Conservation (phyloP, 1,140 invertebrate genomes). For the Drosophila funebris region DNA sequence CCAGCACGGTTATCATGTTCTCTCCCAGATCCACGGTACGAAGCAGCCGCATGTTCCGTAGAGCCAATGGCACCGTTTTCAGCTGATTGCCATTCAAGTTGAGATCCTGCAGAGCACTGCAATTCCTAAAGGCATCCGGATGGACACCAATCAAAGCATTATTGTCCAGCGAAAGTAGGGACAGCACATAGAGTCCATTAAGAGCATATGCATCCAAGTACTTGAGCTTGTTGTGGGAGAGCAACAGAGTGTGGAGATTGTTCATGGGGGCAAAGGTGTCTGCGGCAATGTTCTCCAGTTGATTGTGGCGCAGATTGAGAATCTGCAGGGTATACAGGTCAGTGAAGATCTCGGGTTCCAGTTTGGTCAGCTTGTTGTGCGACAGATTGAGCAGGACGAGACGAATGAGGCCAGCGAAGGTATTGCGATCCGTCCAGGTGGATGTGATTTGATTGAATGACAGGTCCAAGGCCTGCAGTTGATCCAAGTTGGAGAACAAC, state of each 20-base stretch:
- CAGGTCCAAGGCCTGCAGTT: slow-evolving; percentile 93
- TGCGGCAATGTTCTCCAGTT: slow-evolving; percentile 90
- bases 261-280: slow-evolving; percentile 92
- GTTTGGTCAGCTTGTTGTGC: slow-evolving; percentile 91
- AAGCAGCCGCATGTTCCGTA: slow-evolving; percentile 89
- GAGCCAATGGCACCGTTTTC: slow-evolving; percentile 90
- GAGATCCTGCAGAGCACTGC: slow-evolving; percentile 92
- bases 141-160: slow-evolving; percentile 91
- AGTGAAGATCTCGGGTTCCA: slow-evolving; percentile 92
- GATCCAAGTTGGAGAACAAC: slow-evolving; percentile 92
- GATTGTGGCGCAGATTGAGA: slow-evolving; percentile 91
- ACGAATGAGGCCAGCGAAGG: slow-evolving; percentile 93
- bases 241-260: slow-evolving; percentile 91
- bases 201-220: slow-evolving; percentile 90
- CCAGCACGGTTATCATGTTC: slow-evolving; percentile 90
- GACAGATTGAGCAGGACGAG: slow-evolving; percentile 94
- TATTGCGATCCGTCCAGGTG: slow-evolving; percentile 91
- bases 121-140: slow-evolving; percentile 92
- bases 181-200: slow-evolving; percentile 91
- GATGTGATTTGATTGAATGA: slow-evolving; percentile 94
- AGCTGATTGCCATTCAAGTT: slow-evolving; percentile 93
- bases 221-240: slow-evolving; percentile 91
- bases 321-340: slow-evolving; percentile 93
- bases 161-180: slow-evolving; percentile 90
- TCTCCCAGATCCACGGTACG: slow-evolving; percentile 93